Evolutionary conservation across 2,888 invertebrate genomes (phyloP).

Genomic region (Stenoptilia bipunctidactyla): DNA sequence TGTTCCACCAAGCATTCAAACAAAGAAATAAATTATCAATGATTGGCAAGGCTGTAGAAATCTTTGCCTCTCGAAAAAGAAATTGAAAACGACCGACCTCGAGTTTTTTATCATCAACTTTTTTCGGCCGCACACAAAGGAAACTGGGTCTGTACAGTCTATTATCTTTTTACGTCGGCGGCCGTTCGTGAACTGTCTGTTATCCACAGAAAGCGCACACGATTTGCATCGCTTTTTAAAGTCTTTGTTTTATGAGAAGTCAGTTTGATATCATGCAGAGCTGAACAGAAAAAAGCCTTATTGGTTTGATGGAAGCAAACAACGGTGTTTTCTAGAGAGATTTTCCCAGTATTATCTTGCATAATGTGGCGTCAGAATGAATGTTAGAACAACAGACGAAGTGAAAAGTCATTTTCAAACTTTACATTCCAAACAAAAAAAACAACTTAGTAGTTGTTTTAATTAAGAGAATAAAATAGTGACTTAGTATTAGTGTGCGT

Average conservation of each 20-base stretch:
- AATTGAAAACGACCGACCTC: not conserved
- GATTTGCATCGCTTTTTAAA: conserved; percentile 1
- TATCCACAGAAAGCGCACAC: conserved; percentile 1
- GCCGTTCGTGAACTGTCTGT: conserved; percentile 1
- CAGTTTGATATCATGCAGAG: not conserved
- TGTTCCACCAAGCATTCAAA: no score
- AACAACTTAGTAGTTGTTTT: no score
- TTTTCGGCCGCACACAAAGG: not conserved
- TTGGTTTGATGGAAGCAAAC: not conserved
- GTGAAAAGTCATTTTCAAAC: no score
- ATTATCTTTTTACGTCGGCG: not conserved
- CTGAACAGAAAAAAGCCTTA: not conserved
- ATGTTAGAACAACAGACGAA: no score
- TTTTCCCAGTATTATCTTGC: not conserved
- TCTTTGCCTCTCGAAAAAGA: not conserved
- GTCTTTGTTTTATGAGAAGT: conserved; percentile 1
- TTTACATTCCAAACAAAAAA: no score
- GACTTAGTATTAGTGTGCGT: not conserved
- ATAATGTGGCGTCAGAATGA: no score
- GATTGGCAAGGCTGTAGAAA: not conserved
- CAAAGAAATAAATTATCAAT: not conserved
- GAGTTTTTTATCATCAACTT: not conserved
- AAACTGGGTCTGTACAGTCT: conserved; percentile 1
- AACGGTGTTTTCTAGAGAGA: not conserved
- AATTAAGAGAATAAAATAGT: no score